These are phyloP conservation scores for Stichopus horrens DNA, from an alignment of 53 echinoderm and acorn worm genomes.

Conservation along the genomic window DNA sequence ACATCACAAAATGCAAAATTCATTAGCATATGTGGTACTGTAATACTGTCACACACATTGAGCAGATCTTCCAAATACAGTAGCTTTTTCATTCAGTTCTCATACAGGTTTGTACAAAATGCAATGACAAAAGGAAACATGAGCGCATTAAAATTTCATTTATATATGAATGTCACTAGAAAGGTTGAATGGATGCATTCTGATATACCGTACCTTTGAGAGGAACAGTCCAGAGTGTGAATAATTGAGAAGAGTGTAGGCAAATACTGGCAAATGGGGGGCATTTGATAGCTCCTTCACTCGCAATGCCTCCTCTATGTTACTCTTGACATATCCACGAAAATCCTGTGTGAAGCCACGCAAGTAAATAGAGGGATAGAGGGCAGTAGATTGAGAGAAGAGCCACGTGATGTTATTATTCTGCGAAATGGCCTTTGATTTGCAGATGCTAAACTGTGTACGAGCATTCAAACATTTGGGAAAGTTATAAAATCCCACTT, in stretches of 20 bases:
- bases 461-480: slow-evolving; percentile 63
- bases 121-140: too few species aligned
- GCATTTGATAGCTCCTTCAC: slow-evolving; percentile 49
- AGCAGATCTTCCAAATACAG: too few species aligned
- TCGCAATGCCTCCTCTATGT: slow-evolving; percentile 66
- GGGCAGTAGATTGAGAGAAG: slow-evolving; percentile 59
- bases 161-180: too few species aligned
- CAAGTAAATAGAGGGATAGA: slow-evolving; percentile 91
- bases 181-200: too few species aligned
- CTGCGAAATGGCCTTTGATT: not conserved
- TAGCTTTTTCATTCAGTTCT: too few species aligned
- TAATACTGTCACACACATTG: too few species aligned
- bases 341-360: not conserved
- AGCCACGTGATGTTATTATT: slow-evolving; percentile 79
- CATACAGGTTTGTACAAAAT: too few species aligned
- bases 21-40: too few species aligned
- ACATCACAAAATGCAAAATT: too few species aligned
- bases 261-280: slow-evolving; percentile 52
- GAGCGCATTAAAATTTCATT: too few species aligned
- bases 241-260: slow-evolving; percentile 80
- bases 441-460: slow-evolving; percentile 22
- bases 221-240: slow-evolving; percentile 41
- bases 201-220: too few species aligned
- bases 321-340: slow-evolving; percentile 37
- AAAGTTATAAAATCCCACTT: slow-evolving; percentile 77